Conservation (phyloP, 2,888 invertebrate genomes). For the Phengaris arion region DNA sequence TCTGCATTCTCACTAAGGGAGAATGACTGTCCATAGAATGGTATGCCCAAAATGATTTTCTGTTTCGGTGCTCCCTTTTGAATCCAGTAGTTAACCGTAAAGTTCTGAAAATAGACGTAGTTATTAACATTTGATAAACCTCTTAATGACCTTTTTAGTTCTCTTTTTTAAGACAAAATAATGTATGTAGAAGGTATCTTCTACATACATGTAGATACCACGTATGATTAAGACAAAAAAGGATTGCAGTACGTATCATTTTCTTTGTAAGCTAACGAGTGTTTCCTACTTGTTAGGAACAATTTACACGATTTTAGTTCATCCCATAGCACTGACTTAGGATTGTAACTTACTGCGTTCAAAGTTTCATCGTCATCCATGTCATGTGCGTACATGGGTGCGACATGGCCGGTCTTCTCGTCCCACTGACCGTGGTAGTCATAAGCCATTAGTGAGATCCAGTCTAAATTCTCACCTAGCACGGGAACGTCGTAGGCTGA, state of each 20-base stretch:
- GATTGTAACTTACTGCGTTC: slow-evolving; percentile 81
- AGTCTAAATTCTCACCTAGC: slow-evolving; percentile 88
- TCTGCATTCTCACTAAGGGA: slow-evolving; percentile 84
- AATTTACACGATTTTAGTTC: too few species aligned
- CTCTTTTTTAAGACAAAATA: too few species aligned
- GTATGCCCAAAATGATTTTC: slow-evolving; percentile 92
- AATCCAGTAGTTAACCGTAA: slow-evolving; percentile 93
- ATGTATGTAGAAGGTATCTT: too few species aligned
- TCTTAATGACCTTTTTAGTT: too few species aligned
- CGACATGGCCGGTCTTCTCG: slow-evolving; percentile 92
- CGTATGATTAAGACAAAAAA: too few species aligned
- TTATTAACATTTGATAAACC: neutral
- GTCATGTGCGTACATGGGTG: slow-evolving; percentile 90
- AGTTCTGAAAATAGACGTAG: slow-evolving; percentile 80
- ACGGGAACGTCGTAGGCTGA: slow-evolving; percentile 86
- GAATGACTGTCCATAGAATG: slow-evolving; percentile 94
- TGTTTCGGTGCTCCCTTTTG: slow-evolving; percentile 86
- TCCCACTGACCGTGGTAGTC: slow-evolving; percentile 97
- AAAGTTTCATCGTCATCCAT: slow-evolving; percentile 86
- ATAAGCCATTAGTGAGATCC: slow-evolving; percentile 95
- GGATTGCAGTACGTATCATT: too few species aligned
- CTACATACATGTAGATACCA: too few species aligned
- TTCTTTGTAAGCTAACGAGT: too few species aligned
- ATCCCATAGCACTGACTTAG: neutral
- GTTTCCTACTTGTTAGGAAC: too few species aligned